Evolutionary conservation across 2,797 vertebrate species (phyloP).

Genomic region (Margarornis squamiger): DNA sequence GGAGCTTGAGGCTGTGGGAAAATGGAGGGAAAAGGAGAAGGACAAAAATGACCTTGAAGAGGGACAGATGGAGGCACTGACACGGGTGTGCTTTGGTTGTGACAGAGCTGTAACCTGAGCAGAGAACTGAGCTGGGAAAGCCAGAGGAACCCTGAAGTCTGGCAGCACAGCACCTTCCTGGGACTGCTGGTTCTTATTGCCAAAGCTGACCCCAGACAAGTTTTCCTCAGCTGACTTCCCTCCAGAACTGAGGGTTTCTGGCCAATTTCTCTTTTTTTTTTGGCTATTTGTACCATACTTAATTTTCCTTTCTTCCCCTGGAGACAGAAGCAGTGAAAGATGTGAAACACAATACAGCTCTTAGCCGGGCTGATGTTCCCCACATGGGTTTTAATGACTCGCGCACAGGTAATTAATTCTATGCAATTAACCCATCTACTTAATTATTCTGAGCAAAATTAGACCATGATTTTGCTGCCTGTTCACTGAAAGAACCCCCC

Average conservation of each 20-base stretch:
- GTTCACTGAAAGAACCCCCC: neutral
- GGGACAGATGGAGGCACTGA: neutral
- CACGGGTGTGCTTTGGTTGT: neutral
- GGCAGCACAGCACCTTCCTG: neutral
- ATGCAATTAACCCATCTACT: neutral
- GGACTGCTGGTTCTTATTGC: neutral
- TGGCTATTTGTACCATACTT: neutral
- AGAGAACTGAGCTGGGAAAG: neutral
- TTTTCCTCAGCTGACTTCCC: neutral
- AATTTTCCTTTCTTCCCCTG: neutral
- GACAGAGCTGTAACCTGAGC: neutral
- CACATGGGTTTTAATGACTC: neutral
- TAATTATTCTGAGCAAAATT: slow-evolving; percentile 22
- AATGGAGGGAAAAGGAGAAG: neutral
- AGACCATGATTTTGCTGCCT: neutral
- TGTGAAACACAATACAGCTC: neutral
- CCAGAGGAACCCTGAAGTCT: neutral
- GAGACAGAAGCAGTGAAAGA: neutral
- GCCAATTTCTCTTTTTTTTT: neutral
- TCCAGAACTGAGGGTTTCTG: neutral
- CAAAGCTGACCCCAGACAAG: neutral
- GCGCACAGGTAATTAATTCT: neutral
- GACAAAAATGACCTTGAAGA: neutral
- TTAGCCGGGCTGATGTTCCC: neutral
- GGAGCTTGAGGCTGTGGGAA: neutral